Conservation (phyloP, 1,140 invertebrate species). For the Trachelipus rathkii region DNA sequence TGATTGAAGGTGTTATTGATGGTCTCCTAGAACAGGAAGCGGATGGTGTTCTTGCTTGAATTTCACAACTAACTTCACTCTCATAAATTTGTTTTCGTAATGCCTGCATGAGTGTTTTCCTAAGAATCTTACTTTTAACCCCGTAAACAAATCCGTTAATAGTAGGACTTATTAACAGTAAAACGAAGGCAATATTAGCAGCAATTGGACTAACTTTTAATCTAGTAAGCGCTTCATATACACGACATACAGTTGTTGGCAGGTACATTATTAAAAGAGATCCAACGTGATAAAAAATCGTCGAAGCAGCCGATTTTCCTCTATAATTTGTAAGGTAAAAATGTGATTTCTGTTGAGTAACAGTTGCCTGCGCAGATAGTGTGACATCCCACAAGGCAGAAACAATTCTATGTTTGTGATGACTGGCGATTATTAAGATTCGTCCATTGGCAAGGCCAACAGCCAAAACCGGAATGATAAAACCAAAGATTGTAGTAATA, state of each 20-base stretch:
- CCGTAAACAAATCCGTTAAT: slow-evolving; percentile 73
- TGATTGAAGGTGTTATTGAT: slow-evolving; percentile 58
- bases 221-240: slow-evolving; percentile 59
- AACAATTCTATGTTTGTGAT: slow-evolving; percentile 75
- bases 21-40: slow-evolving; percentile 67
- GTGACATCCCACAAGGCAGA: slow-evolving; percentile 79
- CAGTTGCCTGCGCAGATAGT: slow-evolving; percentile 73
- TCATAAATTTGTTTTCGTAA: slow-evolving; percentile 72
- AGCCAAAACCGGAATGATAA: slow-evolving; percentile 61
- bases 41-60: slow-evolving; percentile 64
- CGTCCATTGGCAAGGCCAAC: slow-evolving; percentile 64
- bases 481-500: slow-evolving; percentile 56
- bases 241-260: slow-evolving; percentile 65
- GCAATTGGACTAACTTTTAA: slow-evolving; percentile 51
- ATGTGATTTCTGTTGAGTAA: slow-evolving; percentile 73
- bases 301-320: slow-evolving; percentile 63
- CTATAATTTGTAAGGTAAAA: slow-evolving; percentile 58
- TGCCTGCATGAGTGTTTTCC: slow-evolving; percentile 69
- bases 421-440: slow-evolving; percentile 70
- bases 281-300: slow-evolving; percentile 66
- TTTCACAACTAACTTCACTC: slow-evolving; percentile 66
- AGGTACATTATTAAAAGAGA: slow-evolving; percentile 67
- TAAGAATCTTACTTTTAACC: slow-evolving; percentile 63
- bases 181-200: slow-evolving; percentile 57
- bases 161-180: slow-evolving; percentile 66